Percentiles rank a stretch among this genome's conserved stretches.
phyloP scores from a whole-genome alignment of 2,888 invertebrate genomes.

The Balanococcus diminutus region DNA sequence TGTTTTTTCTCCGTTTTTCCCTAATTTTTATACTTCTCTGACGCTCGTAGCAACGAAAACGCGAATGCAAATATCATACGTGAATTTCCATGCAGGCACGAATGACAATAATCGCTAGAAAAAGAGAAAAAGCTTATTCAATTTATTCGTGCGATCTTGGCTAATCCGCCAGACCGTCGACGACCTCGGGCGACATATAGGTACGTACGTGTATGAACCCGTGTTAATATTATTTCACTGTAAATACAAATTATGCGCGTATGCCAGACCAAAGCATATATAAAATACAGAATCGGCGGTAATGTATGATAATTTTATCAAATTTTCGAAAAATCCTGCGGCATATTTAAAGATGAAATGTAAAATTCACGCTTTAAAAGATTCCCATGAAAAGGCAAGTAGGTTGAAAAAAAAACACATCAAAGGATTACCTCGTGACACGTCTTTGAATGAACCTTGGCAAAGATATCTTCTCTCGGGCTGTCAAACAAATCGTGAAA shows the following conservation, averaged over 20 bases:
- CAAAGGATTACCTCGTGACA: background rate
- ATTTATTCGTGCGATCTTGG: background rate
- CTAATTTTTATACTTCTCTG: background rate
- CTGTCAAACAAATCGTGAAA: background rate
- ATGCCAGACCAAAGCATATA: background rate
- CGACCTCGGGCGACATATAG: background rate
- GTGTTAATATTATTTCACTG: background rate
- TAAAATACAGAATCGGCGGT: background rate
- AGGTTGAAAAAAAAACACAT: background rate
- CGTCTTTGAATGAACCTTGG: background rate
- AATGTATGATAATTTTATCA: slow-evolving; percentile 12
- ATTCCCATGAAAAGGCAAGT: background rate
- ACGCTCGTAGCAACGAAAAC: background rate
- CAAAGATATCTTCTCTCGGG: background rate
- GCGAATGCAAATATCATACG: slow-evolving; percentile 17
- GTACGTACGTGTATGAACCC: background rate
- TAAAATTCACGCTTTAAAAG: background rate
- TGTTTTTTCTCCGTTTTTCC: background rate
- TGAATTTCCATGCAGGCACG: background rate
- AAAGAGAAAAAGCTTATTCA: slow-evolving; percentile 2
- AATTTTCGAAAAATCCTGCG: background rate
- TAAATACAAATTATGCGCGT: background rate
- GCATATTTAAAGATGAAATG: background rate
- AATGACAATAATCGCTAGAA: background rate
- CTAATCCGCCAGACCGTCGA: background rate